phyloP scores from a whole-genome alignment of 2,888 invertebrate species.

The Horisme vitalbata region DNA sequence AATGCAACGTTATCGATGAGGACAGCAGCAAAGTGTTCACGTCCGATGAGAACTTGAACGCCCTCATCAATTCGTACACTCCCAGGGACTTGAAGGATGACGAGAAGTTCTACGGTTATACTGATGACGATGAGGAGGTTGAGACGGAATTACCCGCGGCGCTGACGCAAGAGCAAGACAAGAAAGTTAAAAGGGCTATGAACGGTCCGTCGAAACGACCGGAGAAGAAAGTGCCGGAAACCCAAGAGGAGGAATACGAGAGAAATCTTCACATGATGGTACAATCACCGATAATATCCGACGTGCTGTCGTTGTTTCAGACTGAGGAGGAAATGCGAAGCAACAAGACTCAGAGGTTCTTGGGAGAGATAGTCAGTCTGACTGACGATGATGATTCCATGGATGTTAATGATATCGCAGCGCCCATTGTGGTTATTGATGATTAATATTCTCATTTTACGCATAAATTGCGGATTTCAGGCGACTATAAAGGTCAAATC shows the following conservation, averaged over 20 bases:
- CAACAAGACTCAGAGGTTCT: slow-evolving; percentile 10
- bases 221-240: slow-evolving; percentile 5
- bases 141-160: slow-evolving; percentile 22
- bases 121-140: slow-evolving; percentile 58
- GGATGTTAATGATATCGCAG: slow-evolving; percentile 43
- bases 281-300: slow-evolving; percentile 71
- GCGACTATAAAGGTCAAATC: too few species aligned
- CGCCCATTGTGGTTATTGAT: slow-evolving; percentile 57
- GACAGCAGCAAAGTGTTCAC: slow-evolving; percentile 68
- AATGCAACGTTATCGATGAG: slow-evolving; percentile 62
- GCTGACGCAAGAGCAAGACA: slow-evolving; percentile 2
- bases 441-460: slow-evolving; percentile 35
- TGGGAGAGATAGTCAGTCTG: slow-evolving; percentile 44
- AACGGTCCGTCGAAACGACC: slow-evolving; percentile 8
- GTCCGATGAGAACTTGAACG: slow-evolving; percentile 56
- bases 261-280: slow-evolving; percentile 51
- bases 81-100: slow-evolving; percentile 69
- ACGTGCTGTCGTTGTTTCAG: slow-evolving; percentile 67
- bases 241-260: slow-evolving; percentile 39
- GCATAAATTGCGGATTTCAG: too few species aligned
- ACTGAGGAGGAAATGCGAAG: slow-evolving; percentile 40
- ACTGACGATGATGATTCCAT: slow-evolving; percentile 58
- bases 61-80: slow-evolving; percentile 62
- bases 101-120: slow-evolving; percentile 69
- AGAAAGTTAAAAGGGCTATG: slow-evolving; percentile 4